These are phyloP conservation scores for Trogon surrucura DNA, from an alignment of 2,113 vertebrate genomes.

Conservation along the genomic window DNA sequence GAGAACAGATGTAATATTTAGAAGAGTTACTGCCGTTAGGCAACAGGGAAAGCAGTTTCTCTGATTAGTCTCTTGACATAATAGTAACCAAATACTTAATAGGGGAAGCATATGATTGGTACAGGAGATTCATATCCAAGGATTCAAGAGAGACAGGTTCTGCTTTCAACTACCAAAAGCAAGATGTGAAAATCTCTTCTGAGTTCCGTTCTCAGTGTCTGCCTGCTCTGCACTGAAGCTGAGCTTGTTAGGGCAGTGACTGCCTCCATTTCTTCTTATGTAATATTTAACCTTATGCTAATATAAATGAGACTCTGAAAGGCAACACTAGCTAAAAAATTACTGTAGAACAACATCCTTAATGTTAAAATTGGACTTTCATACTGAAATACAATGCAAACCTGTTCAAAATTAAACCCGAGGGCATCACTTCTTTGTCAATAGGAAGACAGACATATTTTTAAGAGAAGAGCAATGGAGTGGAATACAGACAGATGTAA, in stretches of 20 bases:
- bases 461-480: background rate
- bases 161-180: background rate
- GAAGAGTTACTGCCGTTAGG: background rate
- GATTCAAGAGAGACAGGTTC: background rate
- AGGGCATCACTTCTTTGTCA: background rate
- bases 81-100: background rate
- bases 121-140: background rate
- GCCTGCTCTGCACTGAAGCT: background rate
- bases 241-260: background rate
- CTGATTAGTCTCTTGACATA: background rate
- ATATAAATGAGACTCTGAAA: background rate
- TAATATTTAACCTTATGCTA: background rate
- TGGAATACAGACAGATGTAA: background rate
- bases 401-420: background rate
- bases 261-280: background rate
- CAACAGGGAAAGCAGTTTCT: background rate
- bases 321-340: background rate
- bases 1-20: background rate
- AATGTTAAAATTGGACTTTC: background rate
- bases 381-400: background rate
- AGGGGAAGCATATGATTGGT: background rate
- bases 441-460: background rate
- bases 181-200: background rate
- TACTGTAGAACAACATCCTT: background rate
- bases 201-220: background rate